Evolutionary conservation across 2,797 vertebrate species (phyloP), one percentile per base, ranked within the genome.

Genomic region (Lithobates sylvaticus): DNA sequence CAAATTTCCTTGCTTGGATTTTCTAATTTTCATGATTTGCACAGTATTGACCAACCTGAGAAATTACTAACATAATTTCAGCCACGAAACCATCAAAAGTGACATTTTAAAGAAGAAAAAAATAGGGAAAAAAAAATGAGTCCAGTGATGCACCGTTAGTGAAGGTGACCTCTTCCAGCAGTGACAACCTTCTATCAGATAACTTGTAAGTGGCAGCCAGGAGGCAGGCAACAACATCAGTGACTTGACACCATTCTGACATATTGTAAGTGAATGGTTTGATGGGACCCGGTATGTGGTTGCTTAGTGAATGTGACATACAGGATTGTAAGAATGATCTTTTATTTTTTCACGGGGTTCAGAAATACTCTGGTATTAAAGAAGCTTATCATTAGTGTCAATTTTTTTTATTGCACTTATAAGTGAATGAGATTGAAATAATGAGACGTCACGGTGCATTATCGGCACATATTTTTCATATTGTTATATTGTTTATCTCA

Each of bases 101-200:
- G 79, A 73, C 69, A 81, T 81, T 70, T 58, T 10, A 61, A 58
- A 44, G 7, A 1, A 42, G 54, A 80, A 42, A 80, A 71, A 72
- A 36, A 39, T 9, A 5, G 26, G n/a, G 10, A 78, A 78, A 72
- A 65, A 39, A 39, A 39, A 39, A 9, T 26, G 21, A 54, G 73
- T 50, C 58, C 69, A 73, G 58, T 29, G 58, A 72, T 42, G 69
- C 68, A 61, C 44, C 58, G 68, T 78, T 44, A 65, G 74, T 86
- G 74, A 86, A 83, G 79, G 85, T 86, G 85, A 86, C 85, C 85
- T 83, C 68, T 78, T 80, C 42, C 54, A 86, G 54, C 74, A 44
- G 39, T 72, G 79, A 86, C 81, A 81, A 69, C 68, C 70, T 61
- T 83, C 80, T 73, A 72, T 65, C 75, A 86, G 84, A 85, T 86